Conservation (phyloP, 2,113 vertebrate genomes). For the Heterotilapia buettikoferi region DNA sequence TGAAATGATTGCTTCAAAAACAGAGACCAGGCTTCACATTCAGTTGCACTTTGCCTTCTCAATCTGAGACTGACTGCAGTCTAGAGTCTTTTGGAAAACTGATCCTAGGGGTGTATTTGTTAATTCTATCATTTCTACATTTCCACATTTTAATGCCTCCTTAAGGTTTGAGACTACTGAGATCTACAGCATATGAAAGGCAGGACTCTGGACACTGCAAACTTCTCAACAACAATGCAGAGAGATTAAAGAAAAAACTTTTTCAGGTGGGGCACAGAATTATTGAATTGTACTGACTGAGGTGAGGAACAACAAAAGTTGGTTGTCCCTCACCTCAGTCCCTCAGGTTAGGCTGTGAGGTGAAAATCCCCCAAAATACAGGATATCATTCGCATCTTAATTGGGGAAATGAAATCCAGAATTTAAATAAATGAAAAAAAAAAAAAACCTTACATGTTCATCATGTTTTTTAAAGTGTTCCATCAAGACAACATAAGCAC, state of each 20-base stretch:
- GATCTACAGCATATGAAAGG: conserved; percentile 8
- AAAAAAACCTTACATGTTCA: neutral
- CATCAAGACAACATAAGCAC: neutral
- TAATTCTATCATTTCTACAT: neutral
- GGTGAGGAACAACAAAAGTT: neutral
- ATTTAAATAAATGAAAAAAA: neutral
- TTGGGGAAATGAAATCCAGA: neutral
- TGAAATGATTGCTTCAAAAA: neutral
- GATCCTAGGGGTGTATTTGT: neutral
- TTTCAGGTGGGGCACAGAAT: conserved; percentile 40
- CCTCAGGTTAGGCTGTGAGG: neutral
- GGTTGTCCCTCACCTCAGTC: neutral
- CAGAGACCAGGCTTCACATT: neutral
- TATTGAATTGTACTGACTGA: conserved; percentile 35
- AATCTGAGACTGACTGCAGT: too few relatives aligned
- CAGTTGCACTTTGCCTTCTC: neutral
- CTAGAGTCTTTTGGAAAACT: neutral
- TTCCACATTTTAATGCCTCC: neutral
- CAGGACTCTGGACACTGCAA: conserved; percentile 24
- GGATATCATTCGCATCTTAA: neutral
- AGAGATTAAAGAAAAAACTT: conserved; percentile 20
- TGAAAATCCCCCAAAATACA: neutral
- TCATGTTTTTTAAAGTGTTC: neutral
- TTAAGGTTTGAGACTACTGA: neutral
- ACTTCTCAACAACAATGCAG: conserved; percentile 13